Percentiles rank a stretch among this genome's conserved stretches.
Conservation (phyloP, 2,888 invertebrate species). For the Ormyrus thymus region DNA sequence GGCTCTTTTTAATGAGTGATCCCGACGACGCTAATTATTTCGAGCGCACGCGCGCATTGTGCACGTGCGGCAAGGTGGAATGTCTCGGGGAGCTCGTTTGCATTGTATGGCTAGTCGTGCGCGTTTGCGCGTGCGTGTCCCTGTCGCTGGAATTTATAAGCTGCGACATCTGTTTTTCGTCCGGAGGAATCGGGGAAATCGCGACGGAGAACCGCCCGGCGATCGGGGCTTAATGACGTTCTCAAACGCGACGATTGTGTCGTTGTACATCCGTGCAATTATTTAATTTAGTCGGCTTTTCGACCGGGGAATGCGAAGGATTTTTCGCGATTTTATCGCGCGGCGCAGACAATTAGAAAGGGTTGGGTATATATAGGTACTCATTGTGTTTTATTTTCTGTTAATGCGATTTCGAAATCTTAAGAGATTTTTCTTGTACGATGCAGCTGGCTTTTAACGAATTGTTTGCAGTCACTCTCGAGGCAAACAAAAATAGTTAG, state of each 20-base stretch:
- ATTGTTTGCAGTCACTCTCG: no score
- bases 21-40: slow-evolving; percentile 38
- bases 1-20: slow-evolving; percentile 27
- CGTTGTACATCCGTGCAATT: not conserved
- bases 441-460: no score
- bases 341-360: no score
- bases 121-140: not conserved
- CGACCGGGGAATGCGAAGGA: no score
- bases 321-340: no score
- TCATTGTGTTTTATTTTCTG: no score
- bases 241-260: slow-evolving; percentile 11
- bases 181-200: slow-evolving; percentile 9
- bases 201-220: not conserved
- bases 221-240: slow-evolving; percentile 26
- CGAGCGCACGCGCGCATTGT: not conserved
- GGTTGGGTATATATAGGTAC: no score
- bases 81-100: slow-evolving; percentile 17
- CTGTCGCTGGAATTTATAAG: slow-evolving; percentile 18
- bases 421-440: no score
- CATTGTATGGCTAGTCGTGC: not conserved
- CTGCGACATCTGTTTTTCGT: slow-evolving; percentile 28
- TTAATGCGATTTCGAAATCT: no score
- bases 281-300: no score
- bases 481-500: no score
- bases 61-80: slow-evolving; percentile 7